These are phyloP conservation scores for Pyxicephalus adspersus DNA, from an alignment of 2,113 vertebrate species.

Conservation along the genomic window DNA sequence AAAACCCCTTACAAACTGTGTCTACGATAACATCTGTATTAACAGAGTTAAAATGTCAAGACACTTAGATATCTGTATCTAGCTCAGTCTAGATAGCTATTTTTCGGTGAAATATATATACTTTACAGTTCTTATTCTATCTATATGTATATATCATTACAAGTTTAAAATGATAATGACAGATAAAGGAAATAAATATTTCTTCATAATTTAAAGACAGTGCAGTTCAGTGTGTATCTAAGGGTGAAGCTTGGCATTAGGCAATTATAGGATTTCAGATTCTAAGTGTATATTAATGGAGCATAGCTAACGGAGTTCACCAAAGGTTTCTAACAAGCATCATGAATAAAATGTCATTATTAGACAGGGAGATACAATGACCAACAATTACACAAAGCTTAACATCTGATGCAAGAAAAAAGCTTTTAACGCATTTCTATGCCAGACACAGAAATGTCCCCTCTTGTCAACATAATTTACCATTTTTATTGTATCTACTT, in stretches of 20 bases:
- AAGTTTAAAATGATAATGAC: constrained; percentile 12
- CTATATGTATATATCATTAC: not conserved
- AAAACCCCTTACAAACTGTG: too few species aligned
- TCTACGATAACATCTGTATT: too few species aligned
- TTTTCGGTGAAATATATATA: not conserved
- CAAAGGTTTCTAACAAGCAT: constrained; percentile 33
- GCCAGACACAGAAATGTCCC: not conserved
- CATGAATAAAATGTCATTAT: constrained; percentile 34
- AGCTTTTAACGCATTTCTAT: constrained; percentile 5
- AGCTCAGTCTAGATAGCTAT: not conserved
- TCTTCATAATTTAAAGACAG: not conserved
- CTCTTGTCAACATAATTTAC: constrained; percentile 20
- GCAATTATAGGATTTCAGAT: constrained; percentile 38
- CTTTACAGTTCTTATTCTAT: not conserved
- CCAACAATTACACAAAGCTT: constrained; percentile 27
- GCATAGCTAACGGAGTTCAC: constrained; percentile 20
- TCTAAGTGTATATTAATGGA: constrained; percentile 42
- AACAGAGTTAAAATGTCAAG: too few species aligned
- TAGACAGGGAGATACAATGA: constrained; percentile 14
- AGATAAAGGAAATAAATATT: constrained; percentile 19
- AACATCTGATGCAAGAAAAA: not conserved
- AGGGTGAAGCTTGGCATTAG: constrained; percentile 5
- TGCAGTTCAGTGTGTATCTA: constrained; percentile 2
- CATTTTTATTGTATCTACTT: constrained; percentile 16
- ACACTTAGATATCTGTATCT: not conserved